Conservation (phyloP, 2,113 vertebrate species). For the Paraplagusia blochii region DNA sequence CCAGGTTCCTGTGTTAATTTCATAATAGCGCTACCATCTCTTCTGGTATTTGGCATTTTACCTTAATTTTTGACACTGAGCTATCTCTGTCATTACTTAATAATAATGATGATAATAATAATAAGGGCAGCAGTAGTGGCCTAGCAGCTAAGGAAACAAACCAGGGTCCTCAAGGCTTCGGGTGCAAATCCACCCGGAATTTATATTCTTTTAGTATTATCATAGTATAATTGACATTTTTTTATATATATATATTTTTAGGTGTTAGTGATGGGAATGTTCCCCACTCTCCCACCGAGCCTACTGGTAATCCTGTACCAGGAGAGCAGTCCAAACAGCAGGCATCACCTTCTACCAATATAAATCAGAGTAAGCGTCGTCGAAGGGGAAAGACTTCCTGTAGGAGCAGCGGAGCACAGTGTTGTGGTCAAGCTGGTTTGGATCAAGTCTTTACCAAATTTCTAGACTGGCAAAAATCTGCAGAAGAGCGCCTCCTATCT, state of each 20-base stretch:
- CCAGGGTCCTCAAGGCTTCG: too few species aligned
- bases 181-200: too few species aligned
- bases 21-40: too few species aligned
- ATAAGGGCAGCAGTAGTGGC: too few species aligned
- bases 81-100: too few species aligned
- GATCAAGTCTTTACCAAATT: constrained; percentile 77
- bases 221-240: too few species aligned
- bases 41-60: too few species aligned
- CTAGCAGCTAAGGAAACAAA: too few species aligned
- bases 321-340: constrained; percentile 34
- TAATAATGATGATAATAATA: too few species aligned
- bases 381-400: constrained; percentile 50
- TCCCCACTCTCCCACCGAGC: constrained; percentile 59
- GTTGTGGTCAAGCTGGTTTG: constrained; percentile 51
- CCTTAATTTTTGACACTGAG: too few species aligned
- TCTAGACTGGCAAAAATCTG: constrained; percentile 74
- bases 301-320: constrained; percentile 23
- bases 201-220: too few species aligned
- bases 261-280: constrained; percentile 76
- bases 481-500: constrained; percentile 79
- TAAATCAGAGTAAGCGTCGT: constrained; percentile 67
- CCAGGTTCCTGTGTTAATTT: too few species aligned
- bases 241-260: constrained; percentile 21
- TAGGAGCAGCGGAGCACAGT: constrained; percentile 42
- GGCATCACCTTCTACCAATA: constrained; percentile 3